Percentiles rank a stretch among this genome's conserved stretches.
phyloP scores from a whole-genome alignment of 2,797 vertebrate genomes.

The Cuniculus paca region DNA sequence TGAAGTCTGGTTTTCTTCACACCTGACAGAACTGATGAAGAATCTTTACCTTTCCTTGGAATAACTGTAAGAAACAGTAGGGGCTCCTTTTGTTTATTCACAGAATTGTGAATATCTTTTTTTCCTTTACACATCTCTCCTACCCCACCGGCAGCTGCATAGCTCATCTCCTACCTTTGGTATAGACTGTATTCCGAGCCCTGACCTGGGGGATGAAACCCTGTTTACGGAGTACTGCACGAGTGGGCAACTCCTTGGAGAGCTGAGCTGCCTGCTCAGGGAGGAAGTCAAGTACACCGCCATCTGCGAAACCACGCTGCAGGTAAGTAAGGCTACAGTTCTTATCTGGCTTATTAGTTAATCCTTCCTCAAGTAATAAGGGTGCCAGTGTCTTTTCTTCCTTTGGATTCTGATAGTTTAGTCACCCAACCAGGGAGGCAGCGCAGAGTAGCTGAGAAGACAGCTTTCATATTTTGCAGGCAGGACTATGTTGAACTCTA shows the following conservation, averaged over 20 bases:
- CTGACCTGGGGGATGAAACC: not conserved
- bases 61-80: not conserved
- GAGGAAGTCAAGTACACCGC: constrained; percentile 64
- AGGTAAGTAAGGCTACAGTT: constrained; percentile 67
- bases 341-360: not conserved
- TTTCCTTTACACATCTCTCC: not conserved
- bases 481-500: not conserved
- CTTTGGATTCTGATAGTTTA: not conserved
- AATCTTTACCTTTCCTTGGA: not conserved
- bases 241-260: constrained; percentile 77
- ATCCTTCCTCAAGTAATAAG: not conserved
- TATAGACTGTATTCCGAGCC: not conserved
- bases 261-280: constrained; percentile 79
- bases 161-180: constrained; percentile 74
- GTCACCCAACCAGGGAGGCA: not conserved
- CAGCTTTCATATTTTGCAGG: not conserved
- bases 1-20: not conserved
- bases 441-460: not conserved
- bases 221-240: constrained; percentile 72
- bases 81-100: not conserved
- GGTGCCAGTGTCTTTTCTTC: not conserved
- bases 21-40: not conserved
- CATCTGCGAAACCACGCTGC: constrained; percentile 78
- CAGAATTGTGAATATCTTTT: not conserved
- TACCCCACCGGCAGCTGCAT: constrained; percentile 54